These are phyloP conservation scores for Nothoprocta pentlandii DNA, from an alignment of 2,113 vertebrate species.

Conservation along the genomic window DNA sequence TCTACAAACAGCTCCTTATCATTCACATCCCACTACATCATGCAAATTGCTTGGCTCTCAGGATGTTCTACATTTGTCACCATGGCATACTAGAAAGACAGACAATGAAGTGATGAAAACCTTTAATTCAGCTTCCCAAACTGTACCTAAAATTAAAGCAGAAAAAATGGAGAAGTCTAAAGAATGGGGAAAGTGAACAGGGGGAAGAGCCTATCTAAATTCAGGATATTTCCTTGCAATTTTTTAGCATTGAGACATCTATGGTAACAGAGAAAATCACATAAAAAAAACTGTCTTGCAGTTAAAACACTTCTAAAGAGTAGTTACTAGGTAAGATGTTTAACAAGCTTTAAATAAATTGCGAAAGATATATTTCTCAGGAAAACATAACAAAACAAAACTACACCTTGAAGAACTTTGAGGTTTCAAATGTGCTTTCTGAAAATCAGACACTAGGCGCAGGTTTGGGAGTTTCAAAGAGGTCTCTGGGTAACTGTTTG, in stretches of 20 bases:
- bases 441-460: not conserved
- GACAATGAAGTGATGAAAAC: slow-evolving; percentile 32
- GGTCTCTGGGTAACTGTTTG: not conserved
- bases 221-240: not conserved
- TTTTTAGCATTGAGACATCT: slow-evolving; percentile 22
- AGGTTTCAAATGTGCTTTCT: slow-evolving; percentile 13
- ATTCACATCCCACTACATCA: slow-evolving; percentile 12
- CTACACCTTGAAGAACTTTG: not conserved
- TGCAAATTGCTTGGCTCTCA: slow-evolving; percentile 19
- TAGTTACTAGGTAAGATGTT: slow-evolving; percentile 5
- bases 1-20: not conserved
- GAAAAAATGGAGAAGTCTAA: not conserved
- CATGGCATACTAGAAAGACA: not conserved
- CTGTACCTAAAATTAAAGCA: slow-evolving; percentile 6
- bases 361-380: slow-evolving; percentile 7
- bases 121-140: slow-evolving; percentile 38
- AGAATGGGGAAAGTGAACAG: not conserved
- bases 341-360: slow-evolving; percentile 52
- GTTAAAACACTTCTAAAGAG: slow-evolving; percentile 32
- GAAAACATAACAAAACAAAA: not conserved
- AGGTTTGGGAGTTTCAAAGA: not conserved
- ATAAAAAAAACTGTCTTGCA: not conserved
- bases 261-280: not conserved
- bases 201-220: not conserved
- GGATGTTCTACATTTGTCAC: slow-evolving; percentile 26